These are phyloP conservation scores for Ciconia stormi DNA, from an alignment of 2,113 vertebrate species.

Conservation along the genomic window DNA sequence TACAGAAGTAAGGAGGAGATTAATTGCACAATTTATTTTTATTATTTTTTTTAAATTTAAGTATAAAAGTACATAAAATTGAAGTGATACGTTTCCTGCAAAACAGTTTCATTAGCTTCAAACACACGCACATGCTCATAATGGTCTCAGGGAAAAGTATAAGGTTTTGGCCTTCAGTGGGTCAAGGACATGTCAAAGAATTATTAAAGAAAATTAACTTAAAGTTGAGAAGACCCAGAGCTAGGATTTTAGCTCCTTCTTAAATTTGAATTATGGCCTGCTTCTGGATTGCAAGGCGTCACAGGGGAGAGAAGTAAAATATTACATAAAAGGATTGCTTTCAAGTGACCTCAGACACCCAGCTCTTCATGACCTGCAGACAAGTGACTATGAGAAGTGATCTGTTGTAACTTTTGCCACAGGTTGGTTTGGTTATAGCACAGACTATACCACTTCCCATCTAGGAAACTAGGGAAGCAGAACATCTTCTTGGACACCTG, in stretches of 20 bases:
- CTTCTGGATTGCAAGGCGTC: background rate
- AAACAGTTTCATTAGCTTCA: background rate
- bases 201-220: background rate
- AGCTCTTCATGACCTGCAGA: background rate
- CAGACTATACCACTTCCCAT: background rate
- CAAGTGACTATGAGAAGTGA: background rate
- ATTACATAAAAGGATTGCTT: background rate
- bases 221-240: background rate
- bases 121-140: background rate
- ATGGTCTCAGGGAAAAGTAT: background rate
- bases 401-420: background rate
- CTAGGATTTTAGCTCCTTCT: background rate
- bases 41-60: background rate
- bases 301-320: background rate
- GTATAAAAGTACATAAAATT: background rate
- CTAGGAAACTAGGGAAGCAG: background rate
- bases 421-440: background rate
- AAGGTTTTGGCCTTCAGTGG: background rate
- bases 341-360: background rate
- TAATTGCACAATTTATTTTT: background rate
- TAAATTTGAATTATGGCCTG: background rate
- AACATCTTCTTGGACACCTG: background rate
- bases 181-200: background rate
- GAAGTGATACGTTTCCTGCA: background rate
- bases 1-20: background rate